phyloP scores from a whole-genome alignment of 2,888 invertebrate genomes.

The Scaptomyza flava region DNA sequence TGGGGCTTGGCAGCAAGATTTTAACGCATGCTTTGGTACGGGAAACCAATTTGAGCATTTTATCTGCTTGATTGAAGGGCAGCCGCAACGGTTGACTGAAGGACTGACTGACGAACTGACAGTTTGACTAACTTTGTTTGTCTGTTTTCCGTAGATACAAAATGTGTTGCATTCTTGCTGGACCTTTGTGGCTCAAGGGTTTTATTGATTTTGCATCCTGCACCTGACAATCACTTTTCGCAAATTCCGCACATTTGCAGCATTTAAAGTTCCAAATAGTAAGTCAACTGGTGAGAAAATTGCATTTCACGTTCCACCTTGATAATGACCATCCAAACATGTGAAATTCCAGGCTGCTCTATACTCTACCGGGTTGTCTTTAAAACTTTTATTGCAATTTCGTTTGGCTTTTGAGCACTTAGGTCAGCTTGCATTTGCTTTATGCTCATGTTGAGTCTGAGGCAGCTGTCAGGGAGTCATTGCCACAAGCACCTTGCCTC shows the following conservation, averaged over 20 bases:
- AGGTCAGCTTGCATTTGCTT: conserved; percentile 7
- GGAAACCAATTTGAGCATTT: conserved; percentile 56
- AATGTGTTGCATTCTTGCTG: conserved; percentile 39
- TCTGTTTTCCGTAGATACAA: conserved; percentile 8
- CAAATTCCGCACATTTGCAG: conserved; percentile 3
- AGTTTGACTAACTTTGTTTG: conserved; percentile 1
- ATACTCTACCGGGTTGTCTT: background rate
- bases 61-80: conserved; percentile 37
- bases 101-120: conserved; percentile 10
- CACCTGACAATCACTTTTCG: conserved; percentile 49
- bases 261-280: conserved; percentile 24
- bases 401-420: conserved; percentile 23
- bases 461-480: conserved; percentile 12
- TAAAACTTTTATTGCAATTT: conserved; percentile 29
- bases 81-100: conserved; percentile 27
- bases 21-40: conserved; percentile 62
- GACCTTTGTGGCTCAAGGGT: conserved; percentile 21
- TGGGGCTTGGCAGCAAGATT: conserved; percentile 35
- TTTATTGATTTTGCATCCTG: conserved; percentile 33
- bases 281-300: conserved; percentile 19
- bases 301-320: conserved; percentile 11
- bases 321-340: conserved; percentile 4
- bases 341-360: conserved; percentile 4
- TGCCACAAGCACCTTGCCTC: conserved; percentile 44
- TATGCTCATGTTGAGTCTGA: conserved; percentile 14